Evolutionary conservation across 2,888 invertebrate species (phyloP), one percentile per base, ranked within the genome.

Genomic region (Tipula confusa): DNA sequence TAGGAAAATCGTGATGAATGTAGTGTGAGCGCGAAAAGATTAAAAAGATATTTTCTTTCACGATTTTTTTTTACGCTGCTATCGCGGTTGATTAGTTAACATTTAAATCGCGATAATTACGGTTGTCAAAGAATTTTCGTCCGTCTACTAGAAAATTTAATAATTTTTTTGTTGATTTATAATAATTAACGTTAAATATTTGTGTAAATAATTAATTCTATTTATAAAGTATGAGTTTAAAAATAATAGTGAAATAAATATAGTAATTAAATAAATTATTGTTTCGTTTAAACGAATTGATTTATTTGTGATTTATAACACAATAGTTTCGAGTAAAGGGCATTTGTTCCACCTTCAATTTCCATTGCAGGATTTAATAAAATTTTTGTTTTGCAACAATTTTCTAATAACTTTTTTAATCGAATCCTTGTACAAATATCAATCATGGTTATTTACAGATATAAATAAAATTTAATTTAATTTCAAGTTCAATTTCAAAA

Each of bases 101-200:
- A 64, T 64, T 64, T 64, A 64, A 64, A 64, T 64, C 64, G 64
- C 64, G 64, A 64, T 64, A 64, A 64, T 64, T 64, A 64, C 64
- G 64, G 64, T 64, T 64, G 64, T 64, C 64, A 48, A 48, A 48
- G 5, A 18, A 48, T 48, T 18, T 48, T 48, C 64, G 64, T 64
- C 9, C 9, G 24, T 64, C 24, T 24, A 24, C 15, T 7, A 15
- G 24, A 64, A 64, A 64, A 64, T 24, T n/a, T 48, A 18, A 5
- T 48, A 18, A 6, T 48, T 48, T 64, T 2, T 64, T 64, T 64
- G 24, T 64, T 64, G 18, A 64, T 64, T 64, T 64, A 64, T 24
- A 64, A 43, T 43, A 15, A 64, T 64, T 64, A 64, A 9, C 64
- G 64, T 64, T 64, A 48, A 48, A 6, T 48, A 18, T 15, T 43